Evolutionary conservation across 2,113 vertebrate genomes (phyloP), one percentile per base, ranked within the genome.

Genomic region (Perca schrenkii): DNA sequence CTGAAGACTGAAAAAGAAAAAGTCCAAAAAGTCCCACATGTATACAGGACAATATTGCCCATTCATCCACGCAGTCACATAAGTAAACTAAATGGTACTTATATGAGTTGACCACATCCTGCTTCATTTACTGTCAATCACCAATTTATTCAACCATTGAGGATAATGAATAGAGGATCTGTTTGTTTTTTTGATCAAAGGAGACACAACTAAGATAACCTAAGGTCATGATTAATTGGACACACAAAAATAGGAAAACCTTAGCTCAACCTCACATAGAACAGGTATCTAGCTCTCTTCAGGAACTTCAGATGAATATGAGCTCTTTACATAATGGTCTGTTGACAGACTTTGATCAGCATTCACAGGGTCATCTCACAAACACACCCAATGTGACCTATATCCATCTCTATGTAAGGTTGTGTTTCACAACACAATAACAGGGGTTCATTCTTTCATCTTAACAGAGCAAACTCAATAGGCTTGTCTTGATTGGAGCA

Each of bases 311-410:
- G 31, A 68, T 82, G 31, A 82, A 64, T 36, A 61, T 25, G 63
- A 78, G 64, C 40, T 66, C 70, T 65, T 60, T 2, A 74, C 66
- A 60, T 77, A 72, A 70, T 56, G 67, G 54, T 72, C 65, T 28
- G 65, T 21, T 87, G 88, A 93, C 66, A 75, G 67, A 77, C 89
- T 91, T 90, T 93, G 91, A 94, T 92, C 90, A 83, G 31, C 72
- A 57, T 58, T 73, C 75, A 70, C 47, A 47, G 58, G 71, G 50
- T 86, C 83, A 79, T 34, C 67, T 58, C 47, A 34, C 67, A 81
- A 77, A 62, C 83, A 69, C 17, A 22, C 83, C 71, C 50, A 43
- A 22, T 19, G 62, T 81, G 87, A 86, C 77, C 85, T 80, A 61
- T 75, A 53, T 31, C 50, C 53, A 46, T 74, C 28, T 43, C 36